These are phyloP conservation scores for Epirrita christyi DNA, from an alignment of 2,888 invertebrate genomes.

Conservation along the genomic window DNA sequence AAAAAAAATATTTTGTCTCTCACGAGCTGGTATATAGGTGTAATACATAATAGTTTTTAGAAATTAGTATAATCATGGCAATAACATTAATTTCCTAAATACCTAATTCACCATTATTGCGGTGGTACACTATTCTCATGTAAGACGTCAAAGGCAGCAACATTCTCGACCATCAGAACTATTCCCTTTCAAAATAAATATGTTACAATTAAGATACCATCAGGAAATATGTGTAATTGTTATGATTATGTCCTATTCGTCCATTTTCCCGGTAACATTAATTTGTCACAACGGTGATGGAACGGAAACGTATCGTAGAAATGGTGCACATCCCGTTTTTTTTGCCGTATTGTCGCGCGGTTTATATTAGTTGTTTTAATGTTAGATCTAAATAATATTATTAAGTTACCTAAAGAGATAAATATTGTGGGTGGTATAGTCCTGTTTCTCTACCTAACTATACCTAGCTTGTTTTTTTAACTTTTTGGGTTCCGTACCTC, in stretches of 20 bases:
- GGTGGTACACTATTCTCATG: too few species aligned
- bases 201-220: background rate
- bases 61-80: too few species aligned
- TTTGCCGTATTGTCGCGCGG: conserved; percentile 21
- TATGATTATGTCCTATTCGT: conserved; percentile 52
- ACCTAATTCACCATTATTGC: too few species aligned
- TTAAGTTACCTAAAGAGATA: background rate
- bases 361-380: background rate
- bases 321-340: conserved; percentile 42
- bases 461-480: too few species aligned
- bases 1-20: too few species aligned
- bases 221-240: conserved; percentile 53
- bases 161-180: background rate
- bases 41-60: too few species aligned
- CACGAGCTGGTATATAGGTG: too few species aligned
- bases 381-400: background rate
- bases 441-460: too few species aligned
- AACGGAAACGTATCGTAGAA: conserved; percentile 44
- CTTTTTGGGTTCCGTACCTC: too few species aligned
- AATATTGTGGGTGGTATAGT: too few species aligned
- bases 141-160: too few species aligned
- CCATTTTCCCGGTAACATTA: conserved; percentile 51
- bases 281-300: conserved; percentile 58
- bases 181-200: background rate
- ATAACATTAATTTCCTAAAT: too few species aligned